Evolutionary conservation across 2,797 vertebrate species (phyloP).

Genomic region (Pelochelys cantorii): DNA sequence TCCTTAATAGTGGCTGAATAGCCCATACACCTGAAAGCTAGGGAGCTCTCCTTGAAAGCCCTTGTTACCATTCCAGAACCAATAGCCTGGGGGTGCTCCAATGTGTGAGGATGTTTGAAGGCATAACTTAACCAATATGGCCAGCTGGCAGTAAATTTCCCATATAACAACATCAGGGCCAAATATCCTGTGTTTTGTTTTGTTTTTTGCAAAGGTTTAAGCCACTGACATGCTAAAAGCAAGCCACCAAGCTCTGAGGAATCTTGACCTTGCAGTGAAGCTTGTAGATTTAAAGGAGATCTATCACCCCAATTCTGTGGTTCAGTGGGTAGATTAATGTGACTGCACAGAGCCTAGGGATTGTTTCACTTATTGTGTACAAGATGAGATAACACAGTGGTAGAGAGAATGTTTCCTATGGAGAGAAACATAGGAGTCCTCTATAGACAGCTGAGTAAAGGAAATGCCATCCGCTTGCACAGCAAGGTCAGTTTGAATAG

Average conservation of each 20-base stretch:
- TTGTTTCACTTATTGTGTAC: not conserved
- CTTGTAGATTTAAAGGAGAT: fast-evolving
- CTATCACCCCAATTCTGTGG: not conserved
- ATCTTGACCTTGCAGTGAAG: not conserved
- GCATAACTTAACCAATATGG: not conserved
- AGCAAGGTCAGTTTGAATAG: conserved; percentile 17
- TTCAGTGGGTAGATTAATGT: not conserved
- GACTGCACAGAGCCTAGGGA: not conserved
- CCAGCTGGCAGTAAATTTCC: not conserved
- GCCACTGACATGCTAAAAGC: not conserved
- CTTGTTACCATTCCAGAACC: not conserved
- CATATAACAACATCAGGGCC: not conserved
- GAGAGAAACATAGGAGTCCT: fast-evolving
- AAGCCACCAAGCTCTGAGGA: not conserved
- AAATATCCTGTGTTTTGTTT: not conserved
- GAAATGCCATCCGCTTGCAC: not conserved
- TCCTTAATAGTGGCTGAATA: not conserved
- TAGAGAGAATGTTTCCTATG: not conserved
- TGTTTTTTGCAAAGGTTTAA: not conserved
- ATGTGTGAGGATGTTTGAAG: not conserved
- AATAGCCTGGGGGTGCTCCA: not conserved
- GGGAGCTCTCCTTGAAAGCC: not conserved
- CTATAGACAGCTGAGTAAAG: not conserved
- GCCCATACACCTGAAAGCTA: not conserved
- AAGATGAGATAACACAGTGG: not conserved